Conservation (phyloP, 2,797 vertebrate genomes). For the Synaphobranchus kaupii region DNA sequence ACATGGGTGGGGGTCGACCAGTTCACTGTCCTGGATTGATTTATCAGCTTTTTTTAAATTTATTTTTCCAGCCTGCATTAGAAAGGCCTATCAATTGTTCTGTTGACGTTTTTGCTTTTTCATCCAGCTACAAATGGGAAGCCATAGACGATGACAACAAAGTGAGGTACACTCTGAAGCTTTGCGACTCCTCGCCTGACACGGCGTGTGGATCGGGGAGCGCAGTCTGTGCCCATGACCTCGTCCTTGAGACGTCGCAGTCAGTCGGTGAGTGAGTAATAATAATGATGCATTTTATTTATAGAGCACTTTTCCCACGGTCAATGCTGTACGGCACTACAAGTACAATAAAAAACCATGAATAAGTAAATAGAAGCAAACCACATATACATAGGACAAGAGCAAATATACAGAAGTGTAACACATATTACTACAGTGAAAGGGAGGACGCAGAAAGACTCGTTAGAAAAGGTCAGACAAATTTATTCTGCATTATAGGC, state of each 20-base stretch:
- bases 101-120: conserved; percentile 43
- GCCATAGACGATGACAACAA: conserved; percentile 80
- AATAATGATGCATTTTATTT: no score
- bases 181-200: conserved; percentile 72
- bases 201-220: conserved; percentile 66
- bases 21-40: neutral
- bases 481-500: no score
- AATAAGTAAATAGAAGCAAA: no score
- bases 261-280: conserved; percentile 78
- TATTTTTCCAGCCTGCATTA: neutral
- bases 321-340: no score
- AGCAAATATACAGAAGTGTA: no score
- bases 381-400: no score
- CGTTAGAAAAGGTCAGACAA: no score
- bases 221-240: conserved; percentile 76
- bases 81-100: neutral
- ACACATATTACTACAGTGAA: no score
- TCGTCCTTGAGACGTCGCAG: neutral
- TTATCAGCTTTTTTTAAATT: neutral
- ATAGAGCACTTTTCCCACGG: no score
- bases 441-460: no score
- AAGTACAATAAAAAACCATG: no score
- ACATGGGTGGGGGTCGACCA: neutral
- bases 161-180: conserved; percentile 80
- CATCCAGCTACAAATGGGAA: conserved; percentile 88